Conservation (phyloP, 2,113 vertebrate genomes). For the Dicentrarchus labrax region DNA sequence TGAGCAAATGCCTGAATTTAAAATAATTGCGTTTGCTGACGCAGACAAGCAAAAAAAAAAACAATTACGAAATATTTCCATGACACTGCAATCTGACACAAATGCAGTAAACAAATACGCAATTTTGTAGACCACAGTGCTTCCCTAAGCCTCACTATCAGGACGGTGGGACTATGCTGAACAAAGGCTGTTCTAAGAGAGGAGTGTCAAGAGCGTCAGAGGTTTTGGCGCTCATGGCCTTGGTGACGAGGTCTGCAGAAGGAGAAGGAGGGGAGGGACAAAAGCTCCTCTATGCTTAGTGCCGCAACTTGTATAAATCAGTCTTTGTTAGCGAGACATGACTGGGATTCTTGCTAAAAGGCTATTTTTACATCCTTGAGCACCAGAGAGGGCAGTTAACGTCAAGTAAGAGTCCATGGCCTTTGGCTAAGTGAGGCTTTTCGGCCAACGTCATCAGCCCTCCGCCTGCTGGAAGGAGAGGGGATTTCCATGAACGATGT, state of each 20-base stretch:
- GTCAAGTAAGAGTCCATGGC: constrained; percentile 66
- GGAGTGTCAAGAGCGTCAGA: constrained; percentile 78
- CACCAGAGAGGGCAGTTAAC: constrained; percentile 65
- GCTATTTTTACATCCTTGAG: constrained; percentile 83
- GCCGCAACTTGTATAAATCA: constrained; percentile 78
- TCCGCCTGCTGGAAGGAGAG: constrained; percentile 57
- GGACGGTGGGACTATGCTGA: constrained; percentile 59
- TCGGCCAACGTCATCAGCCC: constrained; percentile 54
- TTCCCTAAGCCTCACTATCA: constrained; percentile 49
- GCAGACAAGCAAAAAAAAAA: constrained; percentile 22
- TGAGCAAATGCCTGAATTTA: constrained; percentile 31
- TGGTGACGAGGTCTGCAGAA: constrained; percentile 77
- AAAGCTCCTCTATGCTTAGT: constrained; percentile 80
- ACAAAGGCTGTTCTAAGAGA: constrained; percentile 80
- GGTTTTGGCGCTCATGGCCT: constrained; percentile 76
- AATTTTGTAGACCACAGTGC: constrained; percentile 43
- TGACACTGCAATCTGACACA: constrained; percentile 61
- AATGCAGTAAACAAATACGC: constrained; percentile 61
- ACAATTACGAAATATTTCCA: constrained; percentile 31
- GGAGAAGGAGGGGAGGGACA: constrained; percentile 72
- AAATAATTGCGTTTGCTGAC: constrained; percentile 30
- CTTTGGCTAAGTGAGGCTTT: constrained; percentile 55
- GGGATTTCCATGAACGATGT: constrained; percentile 54
- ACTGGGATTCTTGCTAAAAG: constrained; percentile 80
- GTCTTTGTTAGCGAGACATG: constrained; percentile 82